Conservation (phyloP, 1,140 invertebrate genomes). For the Piezodorus guildinii region DNA sequence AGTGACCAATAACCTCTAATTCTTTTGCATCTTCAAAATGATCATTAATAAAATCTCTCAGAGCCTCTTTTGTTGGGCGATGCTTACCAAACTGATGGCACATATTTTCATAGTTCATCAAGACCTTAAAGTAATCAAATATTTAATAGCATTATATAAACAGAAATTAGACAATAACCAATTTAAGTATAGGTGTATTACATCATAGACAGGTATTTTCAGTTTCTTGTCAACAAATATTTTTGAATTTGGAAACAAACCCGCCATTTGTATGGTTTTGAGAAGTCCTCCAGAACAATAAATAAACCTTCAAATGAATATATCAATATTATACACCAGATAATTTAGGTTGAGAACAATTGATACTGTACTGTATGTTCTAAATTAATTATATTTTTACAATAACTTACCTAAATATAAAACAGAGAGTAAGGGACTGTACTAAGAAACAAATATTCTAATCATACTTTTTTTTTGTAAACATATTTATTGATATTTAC, state of each 20-base stretch:
- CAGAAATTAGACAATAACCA: too few species aligned
- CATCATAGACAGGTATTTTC: not conserved
- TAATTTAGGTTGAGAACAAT: too few species aligned
- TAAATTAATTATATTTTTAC: too few species aligned
- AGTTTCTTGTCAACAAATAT: not conserved
- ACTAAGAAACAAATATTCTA: too few species aligned
- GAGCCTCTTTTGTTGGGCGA: not conserved
- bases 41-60: not conserved
- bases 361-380: too few species aligned
- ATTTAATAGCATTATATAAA: not conserved
- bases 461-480: too few species aligned
- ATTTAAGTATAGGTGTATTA: not conserved
- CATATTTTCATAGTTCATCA: constrained; percentile 1
- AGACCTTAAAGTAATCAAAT: not conserved
- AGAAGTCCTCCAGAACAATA: constrained; percentile 1
- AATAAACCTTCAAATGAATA: not conserved
- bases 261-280: not conserved
- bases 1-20: not conserved
- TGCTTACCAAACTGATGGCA: not conserved
- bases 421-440: too few species aligned
- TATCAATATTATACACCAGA: too few species aligned
- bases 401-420: too few species aligned
- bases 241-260: not conserved
- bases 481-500: too few species aligned
- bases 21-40: not conserved